Evolutionary conservation across 2,888 invertebrate genomes (phyloP).

Genomic region (Harmothoe impar): DNA sequence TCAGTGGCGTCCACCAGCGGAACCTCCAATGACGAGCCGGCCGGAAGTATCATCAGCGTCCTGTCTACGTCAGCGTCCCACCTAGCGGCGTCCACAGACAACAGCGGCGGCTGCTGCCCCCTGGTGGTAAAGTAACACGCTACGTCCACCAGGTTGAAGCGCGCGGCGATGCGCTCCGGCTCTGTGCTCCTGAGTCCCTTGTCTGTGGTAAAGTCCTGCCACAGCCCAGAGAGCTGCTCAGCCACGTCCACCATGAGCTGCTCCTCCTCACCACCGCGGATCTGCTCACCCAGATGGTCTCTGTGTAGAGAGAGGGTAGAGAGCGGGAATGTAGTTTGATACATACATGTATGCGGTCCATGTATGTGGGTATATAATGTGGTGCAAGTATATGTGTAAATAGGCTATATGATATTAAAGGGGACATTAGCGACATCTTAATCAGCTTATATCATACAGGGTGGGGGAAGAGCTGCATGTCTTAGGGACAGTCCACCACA

Average conservation of each 20-base stretch:
- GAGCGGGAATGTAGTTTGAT: not conserved
- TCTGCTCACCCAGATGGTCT: not conserved
- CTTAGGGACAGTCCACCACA: too few relatives aligned
- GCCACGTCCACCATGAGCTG: not conserved
- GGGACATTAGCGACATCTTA: too few relatives aligned
- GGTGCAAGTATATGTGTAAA: too few relatives aligned
- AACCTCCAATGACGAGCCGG: not conserved
- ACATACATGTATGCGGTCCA: too few relatives aligned
- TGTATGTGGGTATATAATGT: too few relatives aligned
- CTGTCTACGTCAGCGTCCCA: slow-evolving; percentile 24
- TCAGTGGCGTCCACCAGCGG: slow-evolving; percentile 45
- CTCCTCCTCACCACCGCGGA: not conserved
- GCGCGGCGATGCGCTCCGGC: not conserved
- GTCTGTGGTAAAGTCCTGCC: slow-evolving; percentile 1
- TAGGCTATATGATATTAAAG: too few relatives aligned
- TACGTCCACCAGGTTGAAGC: slow-evolving; percentile 42
- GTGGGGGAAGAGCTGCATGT: too few relatives aligned
- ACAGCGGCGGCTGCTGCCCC: slow-evolving; percentile 1
- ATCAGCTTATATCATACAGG: too few relatives aligned
- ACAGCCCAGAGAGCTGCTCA: not conserved
- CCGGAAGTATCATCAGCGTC: not conserved
- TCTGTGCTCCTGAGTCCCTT: not conserved
- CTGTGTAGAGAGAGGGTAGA: too few relatives aligned
- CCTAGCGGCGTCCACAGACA: slow-evolving; percentile 39
- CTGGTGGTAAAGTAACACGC: slow-evolving; percentile 30